phyloP scores from a whole-genome alignment of 2,113 vertebrate species.

The Numida meleagris region DNA sequence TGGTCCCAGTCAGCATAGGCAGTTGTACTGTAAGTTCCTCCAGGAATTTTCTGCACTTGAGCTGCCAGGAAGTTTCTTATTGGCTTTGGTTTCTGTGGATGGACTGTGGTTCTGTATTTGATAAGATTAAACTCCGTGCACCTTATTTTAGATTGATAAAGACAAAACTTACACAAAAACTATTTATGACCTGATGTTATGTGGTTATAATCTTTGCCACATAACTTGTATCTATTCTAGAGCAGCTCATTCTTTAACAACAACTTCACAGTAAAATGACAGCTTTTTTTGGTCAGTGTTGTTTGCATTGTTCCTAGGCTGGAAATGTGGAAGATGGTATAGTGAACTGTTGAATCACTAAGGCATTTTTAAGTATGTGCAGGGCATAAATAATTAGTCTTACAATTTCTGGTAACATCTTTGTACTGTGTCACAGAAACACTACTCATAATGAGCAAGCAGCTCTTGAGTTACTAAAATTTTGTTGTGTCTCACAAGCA shows the following conservation, averaged over 20 bases:
- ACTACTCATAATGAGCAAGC: neutral
- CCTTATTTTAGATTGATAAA: neutral
- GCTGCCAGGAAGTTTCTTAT: neutral
- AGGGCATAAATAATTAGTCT: neutral
- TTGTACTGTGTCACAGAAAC: neutral
- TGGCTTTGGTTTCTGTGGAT: neutral
- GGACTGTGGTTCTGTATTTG: neutral
- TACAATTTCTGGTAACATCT: neutral
- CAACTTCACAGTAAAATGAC: neutral
- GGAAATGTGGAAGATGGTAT: neutral
- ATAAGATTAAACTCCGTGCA: neutral
- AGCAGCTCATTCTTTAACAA: neutral
- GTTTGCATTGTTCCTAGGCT: neutral
- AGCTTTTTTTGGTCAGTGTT: neutral
- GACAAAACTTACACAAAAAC: neutral
- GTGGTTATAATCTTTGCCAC: neutral
- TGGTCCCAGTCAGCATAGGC: neutral
- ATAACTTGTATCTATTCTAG: neutral
- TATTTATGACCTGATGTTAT: neutral
- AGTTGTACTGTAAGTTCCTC: neutral
- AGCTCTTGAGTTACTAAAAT: neutral
- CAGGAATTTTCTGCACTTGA: neutral
- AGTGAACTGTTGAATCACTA: neutral
- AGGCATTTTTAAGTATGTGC: neutral
- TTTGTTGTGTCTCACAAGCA: conserved; percentile 3